phyloP scores from a whole-genome alignment of 2,888 invertebrate genomes.

The Apantesis nais region DNA sequence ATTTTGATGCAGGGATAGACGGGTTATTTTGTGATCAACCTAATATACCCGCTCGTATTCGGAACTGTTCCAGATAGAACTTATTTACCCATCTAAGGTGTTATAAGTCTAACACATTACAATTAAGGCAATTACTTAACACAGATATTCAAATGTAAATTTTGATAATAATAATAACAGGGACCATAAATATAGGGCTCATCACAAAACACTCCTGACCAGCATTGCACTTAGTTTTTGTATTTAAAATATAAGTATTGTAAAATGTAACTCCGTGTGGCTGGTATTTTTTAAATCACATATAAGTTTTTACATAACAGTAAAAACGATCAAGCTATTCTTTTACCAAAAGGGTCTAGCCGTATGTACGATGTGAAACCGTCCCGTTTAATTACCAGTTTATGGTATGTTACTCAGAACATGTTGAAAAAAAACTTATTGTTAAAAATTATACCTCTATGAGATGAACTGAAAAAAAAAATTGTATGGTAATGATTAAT shows the following conservation, averaged over 20 bases:
- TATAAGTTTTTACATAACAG: background rate
- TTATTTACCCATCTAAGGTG: background rate
- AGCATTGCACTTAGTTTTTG: background rate
- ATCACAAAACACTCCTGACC: background rate
- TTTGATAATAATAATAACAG: background rate
- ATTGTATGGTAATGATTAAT: no score
- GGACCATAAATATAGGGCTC: background rate
- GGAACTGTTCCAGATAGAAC: conserved; percentile 45
- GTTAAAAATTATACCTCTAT: no score
- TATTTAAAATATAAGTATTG: background rate
- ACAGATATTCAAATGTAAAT: background rate
- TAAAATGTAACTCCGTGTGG: background rate
- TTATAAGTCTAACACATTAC: background rate
- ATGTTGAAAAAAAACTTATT: background rate
- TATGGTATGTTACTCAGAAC: background rate
- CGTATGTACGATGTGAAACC: background rate
- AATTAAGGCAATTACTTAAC: background rate
- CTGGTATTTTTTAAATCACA: background rate
- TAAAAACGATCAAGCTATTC: background rate
- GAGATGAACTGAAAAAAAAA: no score
- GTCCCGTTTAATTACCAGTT: background rate
- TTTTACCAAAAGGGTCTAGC: background rate
- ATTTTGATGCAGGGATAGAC: conserved; percentile 71
- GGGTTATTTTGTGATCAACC: conserved; percentile 78
- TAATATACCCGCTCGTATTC: conserved; percentile 61